These are phyloP conservation scores for Amphipoea lucens DNA, from an alignment of 2,888 invertebrate species.

Conservation along the genomic window DNA sequence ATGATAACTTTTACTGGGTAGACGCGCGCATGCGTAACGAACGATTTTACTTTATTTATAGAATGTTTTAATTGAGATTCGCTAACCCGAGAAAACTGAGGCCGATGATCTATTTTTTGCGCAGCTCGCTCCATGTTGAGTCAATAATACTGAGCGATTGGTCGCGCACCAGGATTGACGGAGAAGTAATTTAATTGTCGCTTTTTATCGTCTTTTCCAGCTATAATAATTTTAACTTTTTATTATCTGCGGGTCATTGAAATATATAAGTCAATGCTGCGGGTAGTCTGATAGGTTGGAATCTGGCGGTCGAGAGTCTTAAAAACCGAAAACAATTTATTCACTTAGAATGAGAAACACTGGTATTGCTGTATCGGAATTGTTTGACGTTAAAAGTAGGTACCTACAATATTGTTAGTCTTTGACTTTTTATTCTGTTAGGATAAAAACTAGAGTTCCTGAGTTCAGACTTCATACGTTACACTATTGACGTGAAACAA, in stretches of 20 bases:
- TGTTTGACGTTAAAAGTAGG: too few relatives aligned
- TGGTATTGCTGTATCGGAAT: neutral
- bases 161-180: slow-evolving; percentile 31
- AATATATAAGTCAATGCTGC: neutral
- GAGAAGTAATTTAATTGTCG: slow-evolving; percentile 40
- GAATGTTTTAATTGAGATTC: slow-evolving; percentile 49
- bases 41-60: slow-evolving; percentile 48
- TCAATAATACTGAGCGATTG: slow-evolving; percentile 49
- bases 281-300: neutral
- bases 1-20: slow-evolving; percentile 44
- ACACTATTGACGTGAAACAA: neutral
- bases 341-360: neutral
- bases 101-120: slow-evolving; percentile 44
- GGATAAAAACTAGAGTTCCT: neutral
- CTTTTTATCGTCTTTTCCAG: slow-evolving; percentile 31
- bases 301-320: neutral
- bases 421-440: neutral
- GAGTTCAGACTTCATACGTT: neutral
- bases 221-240: slow-evolving; percentile 28
- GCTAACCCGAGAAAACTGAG: slow-evolving; percentile 38
- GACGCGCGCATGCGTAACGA: slow-evolving; percentile 41
- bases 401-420: too few relatives aligned
- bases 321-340: neutral
- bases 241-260: slow-evolving; percentile 3
- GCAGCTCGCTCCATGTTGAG: slow-evolving; percentile 15